Evolutionary conservation across 2,888 invertebrate species (phyloP).

Genomic region (Agrilus biguttatus): DNA sequence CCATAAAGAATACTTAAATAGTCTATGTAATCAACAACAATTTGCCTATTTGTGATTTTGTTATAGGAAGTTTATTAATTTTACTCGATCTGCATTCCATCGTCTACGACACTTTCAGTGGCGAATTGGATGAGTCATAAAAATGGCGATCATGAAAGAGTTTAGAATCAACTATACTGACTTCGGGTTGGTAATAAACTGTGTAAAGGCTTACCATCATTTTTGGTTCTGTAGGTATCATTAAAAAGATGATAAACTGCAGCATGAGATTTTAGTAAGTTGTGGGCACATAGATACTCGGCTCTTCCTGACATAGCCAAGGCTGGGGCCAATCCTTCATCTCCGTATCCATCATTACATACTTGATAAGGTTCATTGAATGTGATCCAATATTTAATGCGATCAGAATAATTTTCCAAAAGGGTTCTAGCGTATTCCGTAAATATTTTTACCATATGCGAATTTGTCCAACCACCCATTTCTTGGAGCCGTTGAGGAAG

Average conservation of each 20-base stretch:
- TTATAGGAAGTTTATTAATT: no score
- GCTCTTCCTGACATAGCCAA: constrained; percentile 3
- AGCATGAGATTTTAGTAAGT: constrained; percentile 5
- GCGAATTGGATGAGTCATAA: no score
- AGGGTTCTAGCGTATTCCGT: constrained; percentile 37
- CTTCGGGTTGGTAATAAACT: no score
- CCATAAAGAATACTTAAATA: no score
- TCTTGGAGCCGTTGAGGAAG: constrained; percentile 27
- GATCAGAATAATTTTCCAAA: constrained; percentile 10
- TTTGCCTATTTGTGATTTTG: no score
- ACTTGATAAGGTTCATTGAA: constrained; percentile 12
- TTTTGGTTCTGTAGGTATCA: constrained; percentile 19
- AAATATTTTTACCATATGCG: constrained; percentile 36
- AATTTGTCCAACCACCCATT: constrained; percentile 49
- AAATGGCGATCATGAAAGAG: no score
- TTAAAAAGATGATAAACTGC: constrained; percentile 8
- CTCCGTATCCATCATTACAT: constrained; percentile 8
- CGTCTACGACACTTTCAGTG: no score
- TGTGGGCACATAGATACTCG: constrained; percentile 6
- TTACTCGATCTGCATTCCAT: no score
- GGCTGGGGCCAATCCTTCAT: constrained; percentile 3
- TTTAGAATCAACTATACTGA: no score
- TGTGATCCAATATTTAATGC: constrained; percentile 12
- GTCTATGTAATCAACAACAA: no score
- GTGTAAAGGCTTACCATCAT: constrained; percentile 6